Evolutionary conservation across 1,140 invertebrate species (phyloP), one percentile per base, ranked within the genome.

Genomic region (Eulimnadia texana): DNA sequence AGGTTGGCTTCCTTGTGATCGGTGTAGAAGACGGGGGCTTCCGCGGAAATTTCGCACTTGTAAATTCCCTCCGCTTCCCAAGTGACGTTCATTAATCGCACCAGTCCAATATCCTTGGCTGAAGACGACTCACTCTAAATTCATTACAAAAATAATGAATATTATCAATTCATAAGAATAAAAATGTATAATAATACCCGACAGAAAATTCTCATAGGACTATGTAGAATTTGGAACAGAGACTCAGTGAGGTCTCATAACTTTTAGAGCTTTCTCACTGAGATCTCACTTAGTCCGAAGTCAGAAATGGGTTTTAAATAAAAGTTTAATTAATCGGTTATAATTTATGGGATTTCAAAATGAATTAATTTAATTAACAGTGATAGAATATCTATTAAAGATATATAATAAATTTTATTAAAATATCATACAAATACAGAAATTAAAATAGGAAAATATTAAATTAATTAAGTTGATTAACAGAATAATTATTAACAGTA

Each of bases 1-100:
- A 54, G 52, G 28, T 63, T 49, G 22, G 49, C 25, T 22, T 63
- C 62, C 9, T 49, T 23, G 13, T 53, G 20, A n/a, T 33, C 25
- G 49, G 84, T 85, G 68, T 85, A 82, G 67, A 84, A 86, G 47
- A 78, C 73, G 1, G 84, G 84, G 1, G 79, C 77, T 68, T 85
- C 84, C 2, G 83, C 84, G 0, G 84, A 83, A 50, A 86, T 82
- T 68, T 88, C 84, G 68, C 85, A 87, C 70, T 83, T 83, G 72
- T 86, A 88, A 49, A 73, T 73, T 3, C 84, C 85, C 2, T 79
- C 75, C 11, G 52, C 52, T 6, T 23, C 19, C 3, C 23, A 23
- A 1, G 52, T 23, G 22, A 54, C 52, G 52, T 54, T 54, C 52
- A 23, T 20, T 16, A 54, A 23, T 3, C 24, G 22, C 16, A 54